Evolutionary conservation across 2,113 vertebrate species (phyloP), one percentile per base, ranked within the genome.

Genomic region (Gadus macrocephalus): DNA sequence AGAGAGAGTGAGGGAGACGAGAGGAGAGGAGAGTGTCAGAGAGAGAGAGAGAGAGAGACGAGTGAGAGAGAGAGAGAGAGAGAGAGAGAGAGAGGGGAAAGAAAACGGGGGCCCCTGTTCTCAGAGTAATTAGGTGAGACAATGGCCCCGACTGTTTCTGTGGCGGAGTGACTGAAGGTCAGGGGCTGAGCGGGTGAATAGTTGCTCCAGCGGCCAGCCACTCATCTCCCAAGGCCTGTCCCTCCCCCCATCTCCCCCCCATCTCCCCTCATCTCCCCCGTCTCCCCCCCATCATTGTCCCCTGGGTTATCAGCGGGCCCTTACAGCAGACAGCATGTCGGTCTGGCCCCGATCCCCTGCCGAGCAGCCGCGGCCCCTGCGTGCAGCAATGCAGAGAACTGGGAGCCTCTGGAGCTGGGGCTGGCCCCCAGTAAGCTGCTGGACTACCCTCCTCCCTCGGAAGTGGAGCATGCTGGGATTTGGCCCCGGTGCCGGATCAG

Each of bases 91-190:
- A 49, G 12, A 49, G 12, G 12, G 12, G 9, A 49, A 49, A 49
- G 9, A 11, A 49, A 49, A 49, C 1, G 8, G 93, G 88, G 91
- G 92, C 90, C 93, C 92, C 81, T 63, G 75, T 59, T 82, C 94
- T 93, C 91, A 92, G 85, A 17, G 0, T 97, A 96, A 98, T 96
- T 96, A 96, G 94, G 94, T 94, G 93, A 96, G 96, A 98, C 96
- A 96, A 93, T 93, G 89, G 93, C 93, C 93, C 93, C 91, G 94
- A 94, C 95, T 95, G 95, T 96, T 96, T 94, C 92, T 91, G 93
- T 92, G 94, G 94, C 92, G 91, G 94, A 89, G 83, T 49, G 42
- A 49, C 42, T 49, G 42, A 49, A 86, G 90, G 93, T 91, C 90
- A 87, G 92, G 90, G 90, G 91, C 92, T 91, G 87, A 91, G 90